Evolutionary conservation across 2,888 invertebrate species (phyloP).

Genomic region (Diarsia brunnea): DNA sequence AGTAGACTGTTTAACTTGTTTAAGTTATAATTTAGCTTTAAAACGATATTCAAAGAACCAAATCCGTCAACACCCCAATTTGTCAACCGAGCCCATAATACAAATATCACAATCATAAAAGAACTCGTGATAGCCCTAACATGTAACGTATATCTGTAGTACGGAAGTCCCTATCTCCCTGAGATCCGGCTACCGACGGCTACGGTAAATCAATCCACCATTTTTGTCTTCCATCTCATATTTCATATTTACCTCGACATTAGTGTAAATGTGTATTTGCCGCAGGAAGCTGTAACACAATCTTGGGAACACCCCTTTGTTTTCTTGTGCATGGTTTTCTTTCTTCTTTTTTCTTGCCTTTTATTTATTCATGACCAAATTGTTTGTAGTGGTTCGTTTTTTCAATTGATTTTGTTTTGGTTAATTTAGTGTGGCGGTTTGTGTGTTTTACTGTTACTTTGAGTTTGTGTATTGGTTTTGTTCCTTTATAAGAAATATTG

Average conservation of each 20-base stretch:
- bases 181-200: slow-evolving; percentile 75
- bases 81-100: not conserved
- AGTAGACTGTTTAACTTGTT: not conserved
- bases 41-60: not conserved
- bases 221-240: slow-evolving; percentile 76
- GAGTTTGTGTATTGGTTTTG: not conserved
- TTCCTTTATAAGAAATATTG: not conserved
- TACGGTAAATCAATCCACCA: slow-evolving; percentile 81
- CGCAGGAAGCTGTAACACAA: slow-evolving; percentile 71
- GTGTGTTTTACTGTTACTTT: slow-evolving; percentile 20
- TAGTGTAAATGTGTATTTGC: slow-evolving; percentile 79
- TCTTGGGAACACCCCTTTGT: slow-evolving; percentile 67
- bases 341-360: slow-evolving; percentile 35
- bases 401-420: slow-evolving; percentile 65
- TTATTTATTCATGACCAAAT: slow-evolving; percentile 69
- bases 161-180: slow-evolving; percentile 70
- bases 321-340: slow-evolving; percentile 64
- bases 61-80: not conserved
- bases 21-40: not conserved
- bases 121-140: slow-evolving; percentile 53
- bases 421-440: slow-evolving; percentile 32
- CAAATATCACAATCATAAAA: slow-evolving; percentile 4
- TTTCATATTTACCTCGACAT: slow-evolving; percentile 81
- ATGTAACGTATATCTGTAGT: slow-evolving; percentile 59
- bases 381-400: slow-evolving; percentile 64